Conservation (phyloP, 2,888 invertebrate species). For the Peribatodes rhomboidaria region DNA sequence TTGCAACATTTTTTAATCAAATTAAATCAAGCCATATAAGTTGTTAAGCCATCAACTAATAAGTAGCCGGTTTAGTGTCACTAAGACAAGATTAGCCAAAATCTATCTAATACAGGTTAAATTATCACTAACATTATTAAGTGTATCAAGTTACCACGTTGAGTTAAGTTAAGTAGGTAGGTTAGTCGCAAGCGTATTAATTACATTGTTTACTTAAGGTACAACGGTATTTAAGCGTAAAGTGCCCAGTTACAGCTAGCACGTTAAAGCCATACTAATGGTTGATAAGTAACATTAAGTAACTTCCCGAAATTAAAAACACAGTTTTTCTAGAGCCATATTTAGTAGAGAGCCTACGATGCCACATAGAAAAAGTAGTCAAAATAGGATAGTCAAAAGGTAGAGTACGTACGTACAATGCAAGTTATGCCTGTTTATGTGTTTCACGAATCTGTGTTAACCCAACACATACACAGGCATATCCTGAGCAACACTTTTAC, state of each 20-base stretch:
- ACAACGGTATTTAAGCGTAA: conserved; percentile 10
- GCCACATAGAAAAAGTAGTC: too few species aligned
- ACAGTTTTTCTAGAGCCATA: too few species aligned
- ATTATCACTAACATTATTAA: conserved; percentile 25
- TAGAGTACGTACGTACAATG: too few species aligned
- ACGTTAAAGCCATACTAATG: background rate
- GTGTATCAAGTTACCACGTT: conserved; percentile 27
- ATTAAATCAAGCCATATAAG: background rate
- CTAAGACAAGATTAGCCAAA: conserved; percentile 24
- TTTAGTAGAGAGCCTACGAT: too few species aligned
- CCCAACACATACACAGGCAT: too few species aligned
- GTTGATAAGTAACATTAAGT: too few species aligned
- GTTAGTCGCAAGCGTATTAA: background rate
- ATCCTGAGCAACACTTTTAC: too few species aligned
- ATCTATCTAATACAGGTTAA: conserved; percentile 15
- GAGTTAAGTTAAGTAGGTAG: too few species aligned
- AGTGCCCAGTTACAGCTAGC: background rate
- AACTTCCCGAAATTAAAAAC: too few species aligned
- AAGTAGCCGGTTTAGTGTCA: background rate
- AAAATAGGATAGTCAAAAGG: too few species aligned
- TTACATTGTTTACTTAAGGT: background rate
- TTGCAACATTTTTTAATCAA: background rate
- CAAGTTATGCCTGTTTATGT: too few species aligned
- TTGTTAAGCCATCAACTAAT: background rate
- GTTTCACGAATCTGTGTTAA: too few species aligned